A percentile compares a stretch with the other conserved stretches of the same genome.
phyloP scores from a whole-genome alignment of 2,888 invertebrate genomes.

The Eremobia ochroleuca region DNA sequence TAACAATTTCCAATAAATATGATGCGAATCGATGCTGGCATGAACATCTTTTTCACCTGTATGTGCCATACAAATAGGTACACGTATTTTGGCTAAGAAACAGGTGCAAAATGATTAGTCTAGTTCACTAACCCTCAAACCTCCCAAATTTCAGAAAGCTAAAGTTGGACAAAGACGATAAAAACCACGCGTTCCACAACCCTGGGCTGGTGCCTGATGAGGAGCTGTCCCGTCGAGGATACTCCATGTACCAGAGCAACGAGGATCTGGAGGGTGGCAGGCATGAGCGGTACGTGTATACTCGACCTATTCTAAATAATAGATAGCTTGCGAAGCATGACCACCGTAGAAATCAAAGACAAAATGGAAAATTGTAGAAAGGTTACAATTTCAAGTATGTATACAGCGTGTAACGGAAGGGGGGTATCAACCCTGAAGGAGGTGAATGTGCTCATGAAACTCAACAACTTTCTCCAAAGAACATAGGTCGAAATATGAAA shows the following conservation, averaged over 20 bases:
- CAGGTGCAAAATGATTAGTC: not conserved
- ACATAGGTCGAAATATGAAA: no score
- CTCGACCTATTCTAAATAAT: slow-evolving; percentile 2
- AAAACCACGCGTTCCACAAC: slow-evolving; percentile 89
- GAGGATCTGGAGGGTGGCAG: slow-evolving; percentile 85
- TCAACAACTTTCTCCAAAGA: no score
- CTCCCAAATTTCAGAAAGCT: slow-evolving; percentile 79
- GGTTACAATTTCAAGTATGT: not conserved
- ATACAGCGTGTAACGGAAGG: no score
- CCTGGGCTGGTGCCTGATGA: slow-evolving; percentile 90
- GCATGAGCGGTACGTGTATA: slow-evolving; percentile 78
- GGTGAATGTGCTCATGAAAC: no score
- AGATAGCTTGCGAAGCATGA: not conserved
- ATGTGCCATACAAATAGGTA: not conserved
- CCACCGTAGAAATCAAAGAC: not conserved
- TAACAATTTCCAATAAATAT: not conserved
- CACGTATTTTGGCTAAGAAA: not conserved
- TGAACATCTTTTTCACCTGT: not conserved
- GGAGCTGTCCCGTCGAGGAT: slow-evolving; percentile 90
- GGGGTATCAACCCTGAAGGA: no score
- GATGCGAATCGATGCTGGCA: not conserved
- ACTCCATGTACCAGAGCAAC: slow-evolving; percentile 90
- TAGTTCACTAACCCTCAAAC: not conserved
- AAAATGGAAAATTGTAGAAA: not conserved
- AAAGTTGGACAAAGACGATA: slow-evolving; percentile 80